Conservation (phyloP, 2,113 vertebrate species). For the Heterotis niloticus region DNA sequence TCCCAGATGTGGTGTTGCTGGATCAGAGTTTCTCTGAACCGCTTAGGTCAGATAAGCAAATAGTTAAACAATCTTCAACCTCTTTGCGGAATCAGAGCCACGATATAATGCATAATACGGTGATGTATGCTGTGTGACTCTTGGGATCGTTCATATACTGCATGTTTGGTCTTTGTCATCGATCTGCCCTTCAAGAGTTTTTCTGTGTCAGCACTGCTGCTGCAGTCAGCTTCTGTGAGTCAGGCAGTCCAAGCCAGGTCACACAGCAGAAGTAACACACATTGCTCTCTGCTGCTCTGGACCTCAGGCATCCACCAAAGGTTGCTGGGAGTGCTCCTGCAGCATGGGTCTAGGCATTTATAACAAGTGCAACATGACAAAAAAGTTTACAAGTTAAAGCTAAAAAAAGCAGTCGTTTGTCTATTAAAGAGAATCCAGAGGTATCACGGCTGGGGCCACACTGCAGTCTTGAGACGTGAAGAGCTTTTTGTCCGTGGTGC, state of each 20-base stretch:
- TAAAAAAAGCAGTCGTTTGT: constrained; percentile 51
- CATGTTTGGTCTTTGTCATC: not conserved
- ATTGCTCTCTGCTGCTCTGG: constrained; percentile 46
- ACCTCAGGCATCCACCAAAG: not conserved
- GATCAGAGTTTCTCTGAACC: too few relatives aligned
- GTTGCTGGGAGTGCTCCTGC: constrained; percentile 51
- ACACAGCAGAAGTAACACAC: not conserved
- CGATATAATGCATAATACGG: not conserved
- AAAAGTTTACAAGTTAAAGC: constrained; percentile 40
- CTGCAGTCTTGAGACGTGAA: constrained; percentile 48
- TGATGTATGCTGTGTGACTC: not conserved
- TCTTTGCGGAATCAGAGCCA: not conserved
- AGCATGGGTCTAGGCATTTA: constrained; percentile 56
- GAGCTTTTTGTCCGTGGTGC: constrained; percentile 34
- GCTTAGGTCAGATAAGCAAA: too few relatives aligned
- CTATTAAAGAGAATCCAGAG: constrained; percentile 38
- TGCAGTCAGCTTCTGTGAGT: constrained; percentile 29
- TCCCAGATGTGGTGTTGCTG: too few relatives aligned
- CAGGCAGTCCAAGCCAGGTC: constrained; percentile 36
- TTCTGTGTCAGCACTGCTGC: not conserved
- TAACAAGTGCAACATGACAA: constrained; percentile 45
- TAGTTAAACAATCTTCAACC: too few relatives aligned
- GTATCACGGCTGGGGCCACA: constrained; percentile 33
- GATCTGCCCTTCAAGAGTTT: not conserved
- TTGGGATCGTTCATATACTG: not conserved